phyloP scores from a whole-genome alignment of 2,888 invertebrate genomes.

The Trilocha varians region DNA sequence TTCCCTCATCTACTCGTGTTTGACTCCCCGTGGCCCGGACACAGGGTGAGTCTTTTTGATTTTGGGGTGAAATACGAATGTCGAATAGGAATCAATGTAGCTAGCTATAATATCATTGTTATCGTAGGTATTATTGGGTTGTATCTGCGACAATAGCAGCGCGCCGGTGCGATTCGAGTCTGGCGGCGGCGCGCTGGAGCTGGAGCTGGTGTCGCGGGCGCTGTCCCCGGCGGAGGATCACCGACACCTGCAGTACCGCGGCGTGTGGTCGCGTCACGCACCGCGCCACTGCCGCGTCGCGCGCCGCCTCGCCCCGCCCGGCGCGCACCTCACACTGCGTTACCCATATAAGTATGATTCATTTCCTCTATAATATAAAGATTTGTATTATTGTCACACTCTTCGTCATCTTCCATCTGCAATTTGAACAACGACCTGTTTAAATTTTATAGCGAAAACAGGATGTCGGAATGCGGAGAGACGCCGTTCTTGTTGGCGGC shows the following conservation, averaged over 20 bases:
- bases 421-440: too few species aligned
- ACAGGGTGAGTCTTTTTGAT: slow-evolving; percentile 66
- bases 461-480: slow-evolving; percentile 77
- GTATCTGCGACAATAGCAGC: slow-evolving; percentile 83
- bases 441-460: slow-evolving; percentile 23
- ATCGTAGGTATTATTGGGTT: slow-evolving; percentile 81
- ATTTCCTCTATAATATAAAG: too few species aligned
- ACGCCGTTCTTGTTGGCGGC: slow-evolving; percentile 87
- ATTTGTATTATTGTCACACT: too few species aligned
- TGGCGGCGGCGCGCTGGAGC: slow-evolving; percentile 75
- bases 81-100: too few species aligned
- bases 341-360: slow-evolving; percentile 42
- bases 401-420: too few species aligned
- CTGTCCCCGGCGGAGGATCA: slow-evolving; percentile 87
- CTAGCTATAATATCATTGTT: not conserved
- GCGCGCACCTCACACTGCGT: slow-evolving; percentile 40
- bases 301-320: slow-evolving; percentile 40
- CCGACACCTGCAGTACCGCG: slow-evolving; percentile 85
- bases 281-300: too few species aligned
- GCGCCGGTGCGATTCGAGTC: slow-evolving; percentile 35
- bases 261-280: slow-evolving; percentile 69
- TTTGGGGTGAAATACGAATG: too few species aligned
- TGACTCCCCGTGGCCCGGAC: slow-evolving; percentile 82
- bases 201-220: slow-evolving; percentile 81
- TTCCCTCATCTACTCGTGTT: slow-evolving; percentile 73